These are phyloP conservation scores for Zele albiditarsus DNA, from an alignment of 2,888 invertebrate species.

Conservation along the genomic window DNA sequence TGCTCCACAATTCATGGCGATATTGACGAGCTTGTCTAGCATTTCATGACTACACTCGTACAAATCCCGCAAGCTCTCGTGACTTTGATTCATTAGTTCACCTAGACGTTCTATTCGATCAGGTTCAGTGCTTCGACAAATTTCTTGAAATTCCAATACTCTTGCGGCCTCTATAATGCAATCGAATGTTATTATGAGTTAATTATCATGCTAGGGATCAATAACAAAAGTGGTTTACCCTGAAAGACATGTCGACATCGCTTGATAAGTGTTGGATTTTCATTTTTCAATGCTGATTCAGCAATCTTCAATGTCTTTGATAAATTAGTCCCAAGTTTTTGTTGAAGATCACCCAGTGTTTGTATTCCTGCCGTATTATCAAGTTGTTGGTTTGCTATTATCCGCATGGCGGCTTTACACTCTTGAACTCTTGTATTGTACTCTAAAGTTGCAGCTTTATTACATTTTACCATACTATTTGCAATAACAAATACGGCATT, in stretches of 20 bases:
- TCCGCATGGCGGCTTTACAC: constrained; percentile 91
- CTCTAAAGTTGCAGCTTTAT: constrained; percentile 94
- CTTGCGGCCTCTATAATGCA: constrained; percentile 84
- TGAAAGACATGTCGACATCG: constrained; percentile 92
- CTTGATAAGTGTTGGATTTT: constrained; percentile 66
- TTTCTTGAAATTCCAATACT: constrained; percentile 75
- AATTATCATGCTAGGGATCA: constrained; percentile 3
- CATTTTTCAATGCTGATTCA: constrained; percentile 17
- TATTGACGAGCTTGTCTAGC: constrained; percentile 86
- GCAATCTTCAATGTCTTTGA: constrained; percentile 34
- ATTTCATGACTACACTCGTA: constrained; percentile 96
- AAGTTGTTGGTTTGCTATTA: constrained; percentile 79
- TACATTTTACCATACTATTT: constrained; percentile 89
- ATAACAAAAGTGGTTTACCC: constrained; percentile 73
- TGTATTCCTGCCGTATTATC: constrained; percentile 79
- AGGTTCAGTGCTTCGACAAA: constrained; percentile 63
- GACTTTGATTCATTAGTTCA: constrained; percentile 90
- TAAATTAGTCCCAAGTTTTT: constrained; percentile 77
- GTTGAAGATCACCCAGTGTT: constrained; percentile 85
- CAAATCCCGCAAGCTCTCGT: constrained; percentile 85
- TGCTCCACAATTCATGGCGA: constrained; percentile 80
- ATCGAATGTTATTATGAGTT: neutral
- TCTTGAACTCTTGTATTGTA: constrained; percentile 96
- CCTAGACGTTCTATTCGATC: constrained; percentile 79
- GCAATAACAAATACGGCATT: constrained; percentile 94